phyloP scores from a whole-genome alignment of 53 echinoderm and acorn worm genomes.

The Temnopleurus reevesii region DNA sequence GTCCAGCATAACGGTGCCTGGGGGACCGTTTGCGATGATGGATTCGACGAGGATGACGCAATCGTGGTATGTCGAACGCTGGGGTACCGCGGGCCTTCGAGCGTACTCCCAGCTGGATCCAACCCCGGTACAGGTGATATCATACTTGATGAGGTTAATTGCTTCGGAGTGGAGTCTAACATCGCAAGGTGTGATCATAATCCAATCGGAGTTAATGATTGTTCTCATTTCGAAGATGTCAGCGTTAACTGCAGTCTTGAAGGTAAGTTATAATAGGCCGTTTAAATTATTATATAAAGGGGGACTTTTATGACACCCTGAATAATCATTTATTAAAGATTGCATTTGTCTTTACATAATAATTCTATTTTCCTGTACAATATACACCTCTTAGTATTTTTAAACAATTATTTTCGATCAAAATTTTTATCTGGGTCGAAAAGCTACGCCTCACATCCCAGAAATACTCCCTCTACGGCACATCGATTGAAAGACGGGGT shows the following conservation, averaged over 20 bases:
- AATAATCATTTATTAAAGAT: no score
- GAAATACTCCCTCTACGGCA: no score
- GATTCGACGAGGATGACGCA: neutral
- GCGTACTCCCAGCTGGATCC: neutral
- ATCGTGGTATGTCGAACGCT: neutral
- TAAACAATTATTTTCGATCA: no score
- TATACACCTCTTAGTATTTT: no score
- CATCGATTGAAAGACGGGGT: no score
- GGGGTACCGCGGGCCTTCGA: neutral
- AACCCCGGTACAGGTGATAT: neutral
- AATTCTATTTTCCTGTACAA: no score
- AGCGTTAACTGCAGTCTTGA: neutral
- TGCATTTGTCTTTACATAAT: no score
- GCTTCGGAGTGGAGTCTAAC: neutral
- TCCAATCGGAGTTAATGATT: neutral
- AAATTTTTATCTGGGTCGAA: no score
- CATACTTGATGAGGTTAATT: neutral
- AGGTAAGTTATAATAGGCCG: no score
- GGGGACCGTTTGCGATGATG: slow-evolving; percentile 5
- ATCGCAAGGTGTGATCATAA: neutral
- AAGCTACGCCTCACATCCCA: no score
- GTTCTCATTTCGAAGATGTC: neutral
- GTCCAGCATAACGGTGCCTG: neutral
- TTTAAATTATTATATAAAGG: no score
- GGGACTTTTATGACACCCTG: no score